Conservation (phyloP, 2,888 invertebrate genomes). For the Pollenia amentaria region DNA sequence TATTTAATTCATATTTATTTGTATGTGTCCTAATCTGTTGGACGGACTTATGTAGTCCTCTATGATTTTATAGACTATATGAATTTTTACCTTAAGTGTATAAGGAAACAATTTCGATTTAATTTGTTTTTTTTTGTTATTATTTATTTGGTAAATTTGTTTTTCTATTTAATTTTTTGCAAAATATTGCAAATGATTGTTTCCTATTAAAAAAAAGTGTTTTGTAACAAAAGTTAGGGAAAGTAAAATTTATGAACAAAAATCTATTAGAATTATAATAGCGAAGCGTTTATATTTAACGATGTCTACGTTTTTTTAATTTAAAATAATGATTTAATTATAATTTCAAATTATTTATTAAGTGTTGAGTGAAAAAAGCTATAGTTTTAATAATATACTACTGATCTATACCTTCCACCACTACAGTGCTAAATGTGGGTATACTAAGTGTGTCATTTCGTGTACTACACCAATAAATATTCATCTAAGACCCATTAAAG, state of each 20-base stretch:
- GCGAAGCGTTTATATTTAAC: slow-evolving; percentile 1
- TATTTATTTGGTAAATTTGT: slow-evolving; percentile 23
- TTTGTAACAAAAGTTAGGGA: slow-evolving; percentile 55
- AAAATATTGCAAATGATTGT: slow-evolving; percentile 45
- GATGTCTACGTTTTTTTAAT: slow-evolving; percentile 41
- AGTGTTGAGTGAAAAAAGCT: too few species aligned
- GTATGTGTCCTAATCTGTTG: too few species aligned
- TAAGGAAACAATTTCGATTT: slow-evolving; percentile 56
- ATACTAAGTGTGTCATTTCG: too few species aligned
- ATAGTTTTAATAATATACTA: too few species aligned
- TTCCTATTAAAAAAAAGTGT: slow-evolving; percentile 50
- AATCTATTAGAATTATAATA: slow-evolving; percentile 20
- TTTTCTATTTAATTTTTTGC: neutral
- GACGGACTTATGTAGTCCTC: too few species aligned
- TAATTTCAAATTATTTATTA: too few species aligned
- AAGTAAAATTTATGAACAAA: slow-evolving; percentile 41
- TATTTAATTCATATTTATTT: neutral
- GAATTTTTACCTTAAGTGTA: slow-evolving; percentile 52
- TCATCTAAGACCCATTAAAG: too few species aligned
- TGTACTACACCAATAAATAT: too few species aligned
- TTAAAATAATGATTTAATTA: neutral
- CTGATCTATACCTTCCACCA: too few species aligned
- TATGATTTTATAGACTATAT: neutral
- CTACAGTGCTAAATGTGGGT: too few species aligned
- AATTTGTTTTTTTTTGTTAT: slow-evolving; percentile 19